Conservation (phyloP, 2,888 invertebrate genomes). For the Tyria jacobaeae region DNA sequence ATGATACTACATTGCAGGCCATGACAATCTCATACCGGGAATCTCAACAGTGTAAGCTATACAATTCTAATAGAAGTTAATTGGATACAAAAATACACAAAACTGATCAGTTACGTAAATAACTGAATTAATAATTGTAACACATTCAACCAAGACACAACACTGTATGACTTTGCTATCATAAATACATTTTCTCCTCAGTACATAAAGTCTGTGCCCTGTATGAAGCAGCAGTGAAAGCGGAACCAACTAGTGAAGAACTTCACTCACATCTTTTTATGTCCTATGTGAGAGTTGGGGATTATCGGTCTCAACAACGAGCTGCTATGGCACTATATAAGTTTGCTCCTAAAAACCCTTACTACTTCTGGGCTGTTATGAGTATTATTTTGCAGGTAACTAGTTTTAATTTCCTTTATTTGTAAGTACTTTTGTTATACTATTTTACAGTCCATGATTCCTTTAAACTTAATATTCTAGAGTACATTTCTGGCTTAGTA, state of each 20-base stretch:
- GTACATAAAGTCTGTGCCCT: constrained; percentile 95
- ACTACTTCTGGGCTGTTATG: constrained; percentile 99
- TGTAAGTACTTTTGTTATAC: background rate
- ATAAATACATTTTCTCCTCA: constrained; percentile 67
- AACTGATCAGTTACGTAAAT: too few species aligned
- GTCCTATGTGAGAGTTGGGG: constrained; percentile 96
- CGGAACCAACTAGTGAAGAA: constrained; percentile 96
- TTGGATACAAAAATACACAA: background rate
- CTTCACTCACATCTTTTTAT: constrained; percentile 97
- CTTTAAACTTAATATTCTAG: too few species aligned
- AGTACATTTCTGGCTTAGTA: background rate
- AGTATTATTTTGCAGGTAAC: constrained; percentile 96
- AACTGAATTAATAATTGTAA: too few species aligned
- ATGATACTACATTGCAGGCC: constrained; percentile 97
- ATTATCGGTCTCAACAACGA: constrained; percentile 96
- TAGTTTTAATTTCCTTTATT: background rate
- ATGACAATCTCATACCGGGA: constrained; percentile 98
- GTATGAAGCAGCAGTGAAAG: constrained; percentile 95
- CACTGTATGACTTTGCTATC: background rate
- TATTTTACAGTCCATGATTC: too few species aligned
- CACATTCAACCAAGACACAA: background rate
- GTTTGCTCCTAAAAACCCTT: constrained; percentile 96
- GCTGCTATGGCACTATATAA: constrained; percentile 96
- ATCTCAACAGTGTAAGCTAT: constrained; percentile 93
- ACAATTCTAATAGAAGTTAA: background rate